A percentile compares a stretch with the other conserved stretches of the same genome.
Conservation (phyloP, 2,888 invertebrate genomes). For the Drosophila emarginata region DNA sequence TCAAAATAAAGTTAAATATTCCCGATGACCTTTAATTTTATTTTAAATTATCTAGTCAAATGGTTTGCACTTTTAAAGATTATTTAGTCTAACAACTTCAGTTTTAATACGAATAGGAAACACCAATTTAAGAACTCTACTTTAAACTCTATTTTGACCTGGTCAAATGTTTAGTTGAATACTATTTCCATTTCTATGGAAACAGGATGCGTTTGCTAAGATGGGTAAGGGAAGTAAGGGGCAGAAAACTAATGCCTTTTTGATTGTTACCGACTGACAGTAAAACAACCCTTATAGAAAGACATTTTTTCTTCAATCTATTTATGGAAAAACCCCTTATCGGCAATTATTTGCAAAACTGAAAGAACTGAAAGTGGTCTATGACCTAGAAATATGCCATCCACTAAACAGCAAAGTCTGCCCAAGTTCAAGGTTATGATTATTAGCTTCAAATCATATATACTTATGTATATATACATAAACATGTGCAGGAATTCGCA, state of each 20-base stretch:
- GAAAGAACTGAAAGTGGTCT: not conserved
- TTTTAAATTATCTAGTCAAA: no score
- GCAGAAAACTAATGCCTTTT: not conserved
- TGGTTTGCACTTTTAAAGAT: no score
- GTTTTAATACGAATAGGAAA: no score
- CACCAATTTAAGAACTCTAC: no score
- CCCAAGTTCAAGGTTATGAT: constrained; percentile 61
- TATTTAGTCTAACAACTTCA: no score
- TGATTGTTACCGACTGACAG: not conserved
- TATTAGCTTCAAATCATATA: constrained; percentile 38
- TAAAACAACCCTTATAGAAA: not conserved
- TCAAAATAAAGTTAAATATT: no score
- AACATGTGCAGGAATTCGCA: not conserved
- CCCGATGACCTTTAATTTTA: no score
- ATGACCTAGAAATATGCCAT: constrained; percentile 14
- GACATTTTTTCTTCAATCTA: not conserved
- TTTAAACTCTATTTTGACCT: no score
- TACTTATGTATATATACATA: constrained; percentile 16
- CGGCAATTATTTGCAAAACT: constrained; percentile 1
- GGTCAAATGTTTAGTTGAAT: no score
- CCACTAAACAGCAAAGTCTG: constrained; percentile 23
- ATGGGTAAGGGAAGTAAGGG: not conserved
- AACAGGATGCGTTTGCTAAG: not conserved
- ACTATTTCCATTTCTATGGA: no score
- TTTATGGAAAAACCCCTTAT: not conserved